phyloP scores from a whole-genome alignment of 2,888 invertebrate genomes.

The Esperia sulphurella region DNA sequence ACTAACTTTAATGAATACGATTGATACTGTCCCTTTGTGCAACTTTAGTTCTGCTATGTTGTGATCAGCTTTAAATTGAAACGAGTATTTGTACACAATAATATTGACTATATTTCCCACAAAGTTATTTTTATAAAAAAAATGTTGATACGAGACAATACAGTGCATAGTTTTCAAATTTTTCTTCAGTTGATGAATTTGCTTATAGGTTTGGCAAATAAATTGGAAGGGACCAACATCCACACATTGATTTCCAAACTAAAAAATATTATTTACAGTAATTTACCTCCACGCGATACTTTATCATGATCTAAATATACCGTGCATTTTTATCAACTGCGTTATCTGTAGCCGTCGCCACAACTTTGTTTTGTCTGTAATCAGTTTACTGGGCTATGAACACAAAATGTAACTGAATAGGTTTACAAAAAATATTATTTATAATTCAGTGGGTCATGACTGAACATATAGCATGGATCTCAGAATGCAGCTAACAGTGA shows the following conservation, averaged over 20 bases:
- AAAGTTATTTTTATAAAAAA: constrained; percentile 75
- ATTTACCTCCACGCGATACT: constrained; percentile 28
- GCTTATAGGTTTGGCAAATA: constrained; percentile 56
- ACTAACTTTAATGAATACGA: constrained; percentile 61
- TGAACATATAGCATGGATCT: constrained; percentile 77
- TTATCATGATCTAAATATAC: constrained; percentile 33
- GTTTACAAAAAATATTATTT: constrained; percentile 56
- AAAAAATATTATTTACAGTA: constrained; percentile 36
- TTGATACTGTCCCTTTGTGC: constrained; percentile 72
- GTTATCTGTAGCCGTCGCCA: constrained; percentile 48
- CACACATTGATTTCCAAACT: constrained; percentile 40
- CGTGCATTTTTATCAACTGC: constrained; percentile 55
- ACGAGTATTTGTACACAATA: constrained; percentile 71
- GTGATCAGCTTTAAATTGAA: constrained; percentile 75
- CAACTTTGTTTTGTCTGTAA: constrained; percentile 42
- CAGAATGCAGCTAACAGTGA: constrained; percentile 72
- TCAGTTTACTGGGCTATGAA: constrained; percentile 68
- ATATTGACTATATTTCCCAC: constrained; percentile 60
- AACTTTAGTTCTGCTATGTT: constrained; percentile 75
- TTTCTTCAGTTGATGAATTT: constrained; percentile 43
- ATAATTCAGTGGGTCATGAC: constrained; percentile 68
- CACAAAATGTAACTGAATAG: constrained; percentile 52
- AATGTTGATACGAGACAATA: constrained; percentile 75
- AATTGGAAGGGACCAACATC: constrained; percentile 75
- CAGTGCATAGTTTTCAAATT: constrained; percentile 62